phyloP scores from a whole-genome alignment of 2,113 vertebrate species.

The Macquaria ambigua region DNA sequence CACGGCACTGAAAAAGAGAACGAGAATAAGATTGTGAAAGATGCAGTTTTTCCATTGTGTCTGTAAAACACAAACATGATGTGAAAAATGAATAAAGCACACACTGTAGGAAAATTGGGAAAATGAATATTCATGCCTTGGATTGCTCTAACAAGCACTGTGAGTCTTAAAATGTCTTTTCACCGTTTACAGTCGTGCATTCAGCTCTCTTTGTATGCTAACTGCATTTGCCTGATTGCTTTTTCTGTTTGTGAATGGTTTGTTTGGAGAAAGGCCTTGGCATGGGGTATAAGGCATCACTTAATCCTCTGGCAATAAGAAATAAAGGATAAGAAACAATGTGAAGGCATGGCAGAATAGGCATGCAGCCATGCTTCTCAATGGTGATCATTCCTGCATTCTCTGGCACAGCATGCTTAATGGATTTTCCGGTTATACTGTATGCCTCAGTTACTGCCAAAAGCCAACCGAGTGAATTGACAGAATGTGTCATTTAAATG shows the following conservation, averaged over 20 bases:
- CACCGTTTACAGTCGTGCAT: constrained; percentile 63
- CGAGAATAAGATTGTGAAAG: background rate
- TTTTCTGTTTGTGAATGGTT: constrained; percentile 80
- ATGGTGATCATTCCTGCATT: constrained; percentile 71
- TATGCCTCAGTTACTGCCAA: constrained; percentile 65
- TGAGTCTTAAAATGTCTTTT: constrained; percentile 72
- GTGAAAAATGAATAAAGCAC: constrained; percentile 71
- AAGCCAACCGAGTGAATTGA: constrained; percentile 53
- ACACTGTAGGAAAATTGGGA: constrained; percentile 55
- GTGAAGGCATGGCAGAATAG: constrained; percentile 76
- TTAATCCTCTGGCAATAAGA: constrained; percentile 77
- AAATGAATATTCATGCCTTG: constrained; percentile 79
- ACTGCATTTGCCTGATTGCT: constrained; percentile 80
- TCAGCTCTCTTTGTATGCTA: constrained; percentile 70
- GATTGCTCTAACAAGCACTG: constrained; percentile 68
- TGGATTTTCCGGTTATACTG: constrained; percentile 66
- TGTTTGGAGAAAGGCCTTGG: constrained; percentile 78
- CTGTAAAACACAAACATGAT: constrained; percentile 56
- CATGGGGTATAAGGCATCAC: constrained; percentile 74
- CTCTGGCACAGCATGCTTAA: constrained; percentile 59
- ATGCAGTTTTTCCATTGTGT: constrained; percentile 45
- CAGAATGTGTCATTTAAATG: constrained; percentile 54
- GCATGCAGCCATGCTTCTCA: constrained; percentile 76
- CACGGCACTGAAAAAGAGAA: background rate
- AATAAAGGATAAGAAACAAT: constrained; percentile 75